phyloP scores from a whole-genome alignment of 2,113 vertebrate species.

The Osmerus mordax region DNA sequence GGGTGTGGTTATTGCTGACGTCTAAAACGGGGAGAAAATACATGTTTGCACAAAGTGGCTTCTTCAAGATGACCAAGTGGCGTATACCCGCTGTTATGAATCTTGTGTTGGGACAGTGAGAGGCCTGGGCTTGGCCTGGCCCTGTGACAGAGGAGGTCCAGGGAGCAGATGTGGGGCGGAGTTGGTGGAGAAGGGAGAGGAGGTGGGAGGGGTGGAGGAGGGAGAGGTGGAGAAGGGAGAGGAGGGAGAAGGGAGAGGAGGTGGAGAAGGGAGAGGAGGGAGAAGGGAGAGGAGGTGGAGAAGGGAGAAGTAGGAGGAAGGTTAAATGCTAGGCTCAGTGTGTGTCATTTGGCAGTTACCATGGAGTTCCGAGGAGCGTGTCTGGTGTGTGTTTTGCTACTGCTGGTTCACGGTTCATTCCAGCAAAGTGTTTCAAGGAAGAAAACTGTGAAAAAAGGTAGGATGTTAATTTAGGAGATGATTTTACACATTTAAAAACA shows the following conservation, averaged over 20 bases:
- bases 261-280: neutral
- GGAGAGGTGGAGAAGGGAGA: neutral
- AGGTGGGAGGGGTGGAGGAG: no score
- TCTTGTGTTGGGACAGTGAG: no score
- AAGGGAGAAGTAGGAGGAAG: neutral
- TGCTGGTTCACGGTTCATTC: constrained; percentile 61
- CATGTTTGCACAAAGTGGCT: no score
- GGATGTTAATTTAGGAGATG: neutral
- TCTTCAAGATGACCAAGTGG: no score
- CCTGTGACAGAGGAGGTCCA: no score
- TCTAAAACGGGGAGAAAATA: no score
- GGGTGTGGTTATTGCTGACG: no score
- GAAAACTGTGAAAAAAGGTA: constrained; percentile 80
- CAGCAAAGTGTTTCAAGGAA: constrained; percentile 65
- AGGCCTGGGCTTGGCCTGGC: no score
- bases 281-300: constrained; percentile 2
- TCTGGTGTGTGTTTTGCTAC: constrained; percentile 71
- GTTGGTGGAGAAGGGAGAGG: constrained; percentile 36
- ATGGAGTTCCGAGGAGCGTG: constrained; percentile 76
- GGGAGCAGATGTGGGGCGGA: no score
- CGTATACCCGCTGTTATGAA: no score
- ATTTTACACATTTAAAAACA: no score
- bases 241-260: constrained; percentile 2
- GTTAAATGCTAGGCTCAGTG: constrained; percentile 50
- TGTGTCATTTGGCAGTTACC: constrained; percentile 46